A percentile compares a stretch with the other conserved stretches of the same genome.
Conservation (phyloP, 2,113 vertebrate species). For the Progne subis region DNA sequence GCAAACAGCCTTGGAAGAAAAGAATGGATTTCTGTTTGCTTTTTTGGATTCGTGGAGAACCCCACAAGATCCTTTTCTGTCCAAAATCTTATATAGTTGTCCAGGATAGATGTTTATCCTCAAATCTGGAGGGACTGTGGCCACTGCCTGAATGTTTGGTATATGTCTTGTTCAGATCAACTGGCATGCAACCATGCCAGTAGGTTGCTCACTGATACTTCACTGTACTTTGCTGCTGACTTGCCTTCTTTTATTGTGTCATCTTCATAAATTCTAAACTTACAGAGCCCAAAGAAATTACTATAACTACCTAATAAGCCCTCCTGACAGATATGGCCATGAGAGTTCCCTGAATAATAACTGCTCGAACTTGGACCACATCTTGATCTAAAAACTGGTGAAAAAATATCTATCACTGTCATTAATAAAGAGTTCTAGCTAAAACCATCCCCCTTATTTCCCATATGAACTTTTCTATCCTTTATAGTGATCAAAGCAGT, state of each 20-base stretch:
- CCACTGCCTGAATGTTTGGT: not conserved
- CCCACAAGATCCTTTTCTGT: not conserved
- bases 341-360: not conserved
- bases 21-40: not conserved
- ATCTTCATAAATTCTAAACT: not conserved
- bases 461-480: not conserved
- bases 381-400: not conserved
- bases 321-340: not conserved
- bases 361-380: not conserved
- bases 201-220: not conserved
- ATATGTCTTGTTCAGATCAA: not conserved
- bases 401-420: not conserved
- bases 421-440: not conserved
- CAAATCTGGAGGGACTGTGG: not conserved
- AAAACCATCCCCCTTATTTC: not conserved
- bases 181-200: not conserved
- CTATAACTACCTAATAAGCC: not conserved
- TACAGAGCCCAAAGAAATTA: not conserved
- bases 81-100: not conserved
- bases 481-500: not conserved
- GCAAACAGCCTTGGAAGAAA: not conserved
- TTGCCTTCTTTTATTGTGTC: not conserved
- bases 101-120: not conserved
- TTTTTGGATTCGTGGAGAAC: not conserved
- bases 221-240: not conserved